Conservation (phyloP, 2,888 invertebrate species). For the Oconnorella tubifera region DNA sequence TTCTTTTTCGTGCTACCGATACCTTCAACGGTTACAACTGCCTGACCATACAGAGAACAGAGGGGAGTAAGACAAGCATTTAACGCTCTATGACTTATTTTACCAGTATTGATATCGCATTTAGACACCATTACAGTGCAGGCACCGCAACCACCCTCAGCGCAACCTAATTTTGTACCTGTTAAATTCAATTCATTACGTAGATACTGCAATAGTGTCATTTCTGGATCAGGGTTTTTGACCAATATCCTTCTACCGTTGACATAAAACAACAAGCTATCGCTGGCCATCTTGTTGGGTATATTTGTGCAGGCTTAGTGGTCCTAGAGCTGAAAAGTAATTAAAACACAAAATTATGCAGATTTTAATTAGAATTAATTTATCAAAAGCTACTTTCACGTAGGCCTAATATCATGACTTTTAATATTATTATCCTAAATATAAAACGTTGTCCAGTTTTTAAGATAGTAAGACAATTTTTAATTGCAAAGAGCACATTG, state of each 20-base stretch:
- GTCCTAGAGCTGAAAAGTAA: too few relatives aligned
- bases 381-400: too few relatives aligned
- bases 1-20: slow-evolving; percentile 46
- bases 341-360: too few relatives aligned
- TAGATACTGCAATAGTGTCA: slow-evolving; percentile 77
- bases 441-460: too few relatives aligned
- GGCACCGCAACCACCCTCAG: slow-evolving; percentile 91
- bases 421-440: too few relatives aligned
- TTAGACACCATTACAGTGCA: slow-evolving; percentile 90
- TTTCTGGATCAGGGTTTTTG: slow-evolving; percentile 72
- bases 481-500: too few relatives aligned
- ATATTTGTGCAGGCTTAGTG: too few relatives aligned
- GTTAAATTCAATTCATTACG: slow-evolving; percentile 65
- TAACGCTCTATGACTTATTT: slow-evolving; percentile 26
- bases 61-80: slow-evolving; percentile 52
- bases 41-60: slow-evolving; percentile 48
- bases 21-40: slow-evolving; percentile 54
- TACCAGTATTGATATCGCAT: slow-evolving; percentile 61
- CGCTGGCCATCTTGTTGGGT: too few relatives aligned
- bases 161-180: slow-evolving; percentile 90
- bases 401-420: too few relatives aligned
- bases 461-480: too few relatives aligned
- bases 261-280: slow-evolving; percentile 3
- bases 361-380: too few relatives aligned
- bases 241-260: slow-evolving; percentile 66